These are phyloP conservation scores for Hypomesus transpacificus DNA, from an alignment of 2,113 vertebrate species.

Conservation along the genomic window DNA sequence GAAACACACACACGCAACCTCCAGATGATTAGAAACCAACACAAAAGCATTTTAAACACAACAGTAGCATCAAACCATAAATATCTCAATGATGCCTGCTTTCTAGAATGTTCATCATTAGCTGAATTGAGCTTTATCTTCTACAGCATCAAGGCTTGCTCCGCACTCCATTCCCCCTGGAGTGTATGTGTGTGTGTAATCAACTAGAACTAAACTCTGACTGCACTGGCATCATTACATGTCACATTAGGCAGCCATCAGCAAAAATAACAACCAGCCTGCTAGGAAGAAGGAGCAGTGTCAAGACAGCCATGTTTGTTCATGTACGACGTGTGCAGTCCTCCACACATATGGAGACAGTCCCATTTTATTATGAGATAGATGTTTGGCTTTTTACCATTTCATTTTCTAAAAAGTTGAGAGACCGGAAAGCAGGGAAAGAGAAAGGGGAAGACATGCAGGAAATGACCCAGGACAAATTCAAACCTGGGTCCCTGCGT, in stretches of 20 bases:
- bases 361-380: no score
- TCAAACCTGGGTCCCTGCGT: no score
- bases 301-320: constrained; percentile 49
- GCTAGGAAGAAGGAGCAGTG: constrained; percentile 36
- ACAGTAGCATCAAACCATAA: constrained; percentile 19
- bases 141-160: constrained; percentile 41
- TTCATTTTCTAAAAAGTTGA: no score
- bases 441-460: no score
- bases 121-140: neutral
- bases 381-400: no score
- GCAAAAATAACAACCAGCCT: constrained; percentile 72
- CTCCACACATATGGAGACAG: no score
- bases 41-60: constrained; percentile 29
- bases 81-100: neutral
- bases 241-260: constrained; percentile 67
- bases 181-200: constrained; percentile 62
- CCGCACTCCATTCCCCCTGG: constrained; percentile 49
- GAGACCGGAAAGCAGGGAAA: no score
- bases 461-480: no score
- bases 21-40: constrained; percentile 18
- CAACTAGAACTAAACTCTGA: constrained; percentile 62
- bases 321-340: constrained; percentile 31
- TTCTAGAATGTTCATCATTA: neutral
- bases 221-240: constrained; percentile 54
- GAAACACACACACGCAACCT: constrained; percentile 10